Evolutionary conservation across 2,797 vertebrate genomes (phyloP), one percentile per base, ranked within the genome.

Genomic region (Myripristis murdjan): DNA sequence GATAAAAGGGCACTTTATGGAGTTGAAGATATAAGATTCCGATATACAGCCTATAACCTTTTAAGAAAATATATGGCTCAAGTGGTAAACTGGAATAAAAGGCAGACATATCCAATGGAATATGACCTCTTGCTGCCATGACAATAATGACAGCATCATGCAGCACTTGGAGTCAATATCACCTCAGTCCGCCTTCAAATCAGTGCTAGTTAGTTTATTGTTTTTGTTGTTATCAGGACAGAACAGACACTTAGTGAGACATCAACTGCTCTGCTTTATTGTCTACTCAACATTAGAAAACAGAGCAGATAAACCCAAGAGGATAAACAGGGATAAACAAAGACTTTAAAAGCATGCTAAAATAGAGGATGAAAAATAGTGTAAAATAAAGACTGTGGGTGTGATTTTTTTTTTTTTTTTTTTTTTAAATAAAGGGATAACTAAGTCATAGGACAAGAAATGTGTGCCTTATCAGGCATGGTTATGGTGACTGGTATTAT

Each of bases 1-100:
- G 67, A 81, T 52, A 56, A 75, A 72, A 35, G 81, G 56, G 70
- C 71, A 72, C 76, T 77, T 80, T 65, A 79, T 69, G 51, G 75
- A 84, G 69, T 11, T 48, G 66, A 67, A 83, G 82, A 91, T 80
- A 37, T 84, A 86, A 15, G 69, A 47, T 61, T 73, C 46, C 81
- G 77, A 90, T 87, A 80, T 68, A 59, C 47, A 85, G 72, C 56
- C 68, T 63, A 31, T 84, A 73, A 87, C 83, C 31, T 73, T 54
- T 60, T 60, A 64, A 64, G 70, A 73, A 79, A 69, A 80, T 53
- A 72, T 72, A 65, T 54, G 58, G 49, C 33, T 63, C 37, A 52
- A 51, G 73, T 52, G 44, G 55, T 66, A 70, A 64, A 2, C 67
- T 67, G 64, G 37, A 83, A 73, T 70, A 48, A 77, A 77, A 73